These are phyloP conservation scores for Mirounga angustirostris DNA, from an alignment of 2,113 vertebrate species.

Conservation along the genomic window DNA sequence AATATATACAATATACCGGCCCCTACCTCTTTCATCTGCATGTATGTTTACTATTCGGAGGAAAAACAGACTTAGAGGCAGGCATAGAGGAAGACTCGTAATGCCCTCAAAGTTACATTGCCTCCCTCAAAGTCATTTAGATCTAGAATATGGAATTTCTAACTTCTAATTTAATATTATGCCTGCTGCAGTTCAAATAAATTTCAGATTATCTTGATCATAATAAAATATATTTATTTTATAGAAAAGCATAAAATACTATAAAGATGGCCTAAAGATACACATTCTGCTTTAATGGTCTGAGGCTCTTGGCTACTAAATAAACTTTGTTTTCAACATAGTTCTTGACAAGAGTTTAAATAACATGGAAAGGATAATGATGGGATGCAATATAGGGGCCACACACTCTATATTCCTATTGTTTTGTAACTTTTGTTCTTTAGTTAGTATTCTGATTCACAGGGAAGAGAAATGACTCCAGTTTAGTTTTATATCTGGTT, in stretches of 20 bases:
- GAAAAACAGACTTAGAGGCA: background rate
- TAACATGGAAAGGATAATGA: background rate
- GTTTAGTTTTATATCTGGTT: background rate
- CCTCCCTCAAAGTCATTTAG: background rate
- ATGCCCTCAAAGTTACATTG: background rate
- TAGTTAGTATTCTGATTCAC: background rate
- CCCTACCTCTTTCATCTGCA: background rate
- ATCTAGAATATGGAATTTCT: background rate
- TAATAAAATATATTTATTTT: constrained; percentile 8
- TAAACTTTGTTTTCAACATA: constrained; percentile 8
- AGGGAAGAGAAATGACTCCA: background rate
- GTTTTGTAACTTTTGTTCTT: background rate
- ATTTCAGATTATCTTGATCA: constrained; percentile 50
- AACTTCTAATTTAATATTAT: constrained; percentile 40
- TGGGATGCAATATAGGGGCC: too few relatives aligned
- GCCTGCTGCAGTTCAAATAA: background rate
- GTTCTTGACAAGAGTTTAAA: constrained; percentile 22
- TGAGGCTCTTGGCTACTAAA: background rate
- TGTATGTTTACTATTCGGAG: background rate
- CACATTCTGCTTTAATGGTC: background rate
- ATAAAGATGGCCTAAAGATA: background rate
- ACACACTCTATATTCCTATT: background rate
- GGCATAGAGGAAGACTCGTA: background rate
- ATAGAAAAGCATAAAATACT: background rate
- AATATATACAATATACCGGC: background rate